phyloP scores from a whole-genome alignment of 2,113 vertebrate species.

The Recurvirostra avosetta region DNA sequence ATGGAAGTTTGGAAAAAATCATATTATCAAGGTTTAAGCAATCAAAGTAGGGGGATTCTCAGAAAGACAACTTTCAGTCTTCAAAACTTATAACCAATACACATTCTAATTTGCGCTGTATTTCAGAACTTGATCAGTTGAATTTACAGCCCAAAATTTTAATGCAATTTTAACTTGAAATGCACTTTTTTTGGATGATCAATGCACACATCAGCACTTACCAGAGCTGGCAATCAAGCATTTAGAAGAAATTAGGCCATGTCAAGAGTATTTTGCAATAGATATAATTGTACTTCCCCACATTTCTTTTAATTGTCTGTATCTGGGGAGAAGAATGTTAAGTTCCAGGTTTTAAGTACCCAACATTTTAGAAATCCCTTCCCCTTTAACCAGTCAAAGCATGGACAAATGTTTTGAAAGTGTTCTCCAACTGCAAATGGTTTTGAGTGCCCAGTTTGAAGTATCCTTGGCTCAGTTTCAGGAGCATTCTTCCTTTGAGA shows the following conservation, averaged over 20 bases:
- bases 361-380: background rate
- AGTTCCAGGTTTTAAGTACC: background rate
- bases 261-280: constrained; percentile 7
- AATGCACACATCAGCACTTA: background rate
- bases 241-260: background rate
- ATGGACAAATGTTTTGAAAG: background rate
- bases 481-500: background rate
- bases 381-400: background rate
- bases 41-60: background rate
- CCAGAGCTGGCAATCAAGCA: background rate
- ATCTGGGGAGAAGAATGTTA: background rate
- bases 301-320: background rate
- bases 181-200: background rate
- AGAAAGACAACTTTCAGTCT: constrained; percentile 1
- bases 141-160: background rate
- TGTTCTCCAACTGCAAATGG: background rate
- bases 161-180: background rate
- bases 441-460: background rate
- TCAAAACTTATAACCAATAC: constrained; percentile 4
- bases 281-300: background rate
- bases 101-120: background rate
- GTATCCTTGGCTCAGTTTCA: background rate
- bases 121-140: background rate
- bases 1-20: background rate
- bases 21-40: background rate